Percentiles rank a stretch among this genome's conserved stretches.
These are phyloP conservation scores for Dasypolia templi DNA, from an alignment of 2,888 invertebrate species.

Conservation along the genomic window DNA sequence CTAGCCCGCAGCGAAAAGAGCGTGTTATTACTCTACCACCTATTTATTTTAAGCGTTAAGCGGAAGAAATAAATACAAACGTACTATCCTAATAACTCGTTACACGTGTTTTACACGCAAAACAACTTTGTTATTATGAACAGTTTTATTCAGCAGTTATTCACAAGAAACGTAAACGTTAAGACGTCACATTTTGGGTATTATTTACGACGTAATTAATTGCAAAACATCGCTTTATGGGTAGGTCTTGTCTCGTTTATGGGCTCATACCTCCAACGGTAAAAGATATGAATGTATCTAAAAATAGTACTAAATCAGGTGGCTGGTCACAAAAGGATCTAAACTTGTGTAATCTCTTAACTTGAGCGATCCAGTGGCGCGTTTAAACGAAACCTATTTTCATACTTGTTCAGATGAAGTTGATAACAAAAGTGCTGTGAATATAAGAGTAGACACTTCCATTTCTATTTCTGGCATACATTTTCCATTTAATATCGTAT, in stretches of 20 bases:
- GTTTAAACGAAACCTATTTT: constrained; percentile 25
- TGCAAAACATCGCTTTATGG: constrained; percentile 23
- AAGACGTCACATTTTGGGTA: constrained; percentile 11
- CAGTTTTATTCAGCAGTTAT: constrained; percentile 37
- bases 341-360: constrained; percentile 44
- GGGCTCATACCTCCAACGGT: not conserved
- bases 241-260: not conserved
- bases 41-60: constrained; percentile 45
- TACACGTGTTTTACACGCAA: constrained; percentile 4
- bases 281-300: constrained; percentile 9
- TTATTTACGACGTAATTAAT: constrained; percentile 32
- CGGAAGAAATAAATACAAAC: constrained; percentile 29
- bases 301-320: constrained; percentile 36
- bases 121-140: constrained; percentile 25
- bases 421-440: constrained; percentile 20
- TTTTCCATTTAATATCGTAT: not conserved
- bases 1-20: constrained; percentile 11
- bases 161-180: constrained; percentile 31
- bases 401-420: constrained; percentile 7
- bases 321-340: constrained; percentile 28
- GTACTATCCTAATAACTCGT: constrained; percentile 22
- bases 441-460: constrained; percentile 29
- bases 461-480: not conserved
- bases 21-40: constrained; percentile 33
- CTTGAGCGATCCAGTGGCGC: constrained; percentile 26